Evolutionary conservation across 2,888 invertebrate species (phyloP).

Genomic region (Lordiphosa fenestrarum): DNA sequence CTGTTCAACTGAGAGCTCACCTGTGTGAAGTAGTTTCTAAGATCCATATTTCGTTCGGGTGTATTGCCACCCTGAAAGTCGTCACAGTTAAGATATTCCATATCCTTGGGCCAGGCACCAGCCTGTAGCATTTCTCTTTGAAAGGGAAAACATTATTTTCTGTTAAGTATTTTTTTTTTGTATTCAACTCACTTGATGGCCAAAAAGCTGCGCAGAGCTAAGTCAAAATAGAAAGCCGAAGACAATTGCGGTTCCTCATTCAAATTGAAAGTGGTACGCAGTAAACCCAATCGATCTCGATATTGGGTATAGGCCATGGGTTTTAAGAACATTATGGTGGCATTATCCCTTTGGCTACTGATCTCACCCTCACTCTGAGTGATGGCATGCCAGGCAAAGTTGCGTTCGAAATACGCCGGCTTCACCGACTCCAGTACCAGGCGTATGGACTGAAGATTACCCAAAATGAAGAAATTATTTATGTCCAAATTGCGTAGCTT

Average conservation of each 20-base stretch:
- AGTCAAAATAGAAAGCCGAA: constrained; percentile 93
- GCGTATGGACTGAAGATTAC: constrained; percentile 86
- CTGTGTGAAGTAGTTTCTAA: constrained; percentile 86
- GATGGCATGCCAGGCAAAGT: constrained; percentile 93
- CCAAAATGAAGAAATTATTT: constrained; percentile 93
- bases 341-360: constrained; percentile 88
- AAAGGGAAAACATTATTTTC: constrained; percentile 34
- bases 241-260: constrained; percentile 87
- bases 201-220: constrained; percentile 87
- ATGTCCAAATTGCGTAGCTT: constrained; percentile 90
- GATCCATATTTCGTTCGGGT: constrained; percentile 87
- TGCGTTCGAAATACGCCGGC: constrained; percentile 89
- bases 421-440: constrained; percentile 86
- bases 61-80: constrained; percentile 89
- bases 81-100: constrained; percentile 88
- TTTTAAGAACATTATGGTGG: constrained; percentile 87
- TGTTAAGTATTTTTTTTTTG: no score
- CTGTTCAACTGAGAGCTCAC: constrained; percentile 77
- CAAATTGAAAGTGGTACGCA: constrained; percentile 87
- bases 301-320: constrained; percentile 86
- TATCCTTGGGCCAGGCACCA: constrained; percentile 87
- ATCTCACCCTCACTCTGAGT: constrained; percentile 88
- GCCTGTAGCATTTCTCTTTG: constrained; percentile 85
- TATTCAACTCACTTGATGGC: constrained; percentile 84
- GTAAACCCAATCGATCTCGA: constrained; percentile 86